Conservation (phyloP, 2,797 vertebrate genomes). For the Rhabdomys pumilio region DNA sequence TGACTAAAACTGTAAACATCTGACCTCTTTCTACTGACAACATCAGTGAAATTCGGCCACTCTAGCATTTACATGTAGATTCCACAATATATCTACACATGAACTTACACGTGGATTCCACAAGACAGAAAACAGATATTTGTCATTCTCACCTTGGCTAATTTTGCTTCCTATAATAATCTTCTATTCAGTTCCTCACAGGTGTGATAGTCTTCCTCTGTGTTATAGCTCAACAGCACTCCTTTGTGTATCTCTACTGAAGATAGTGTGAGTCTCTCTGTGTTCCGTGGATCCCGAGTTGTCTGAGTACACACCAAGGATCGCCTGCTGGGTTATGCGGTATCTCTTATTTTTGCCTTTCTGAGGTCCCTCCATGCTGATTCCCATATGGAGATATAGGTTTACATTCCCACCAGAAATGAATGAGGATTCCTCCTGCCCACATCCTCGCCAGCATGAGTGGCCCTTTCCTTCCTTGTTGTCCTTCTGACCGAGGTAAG, state of each 20-base stretch:
- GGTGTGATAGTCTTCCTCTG: not conserved
- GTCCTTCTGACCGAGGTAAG: not conserved
- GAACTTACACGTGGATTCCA: not conserved
- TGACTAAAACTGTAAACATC: not conserved
- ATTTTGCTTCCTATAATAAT: not conserved
- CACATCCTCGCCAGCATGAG: not conserved
- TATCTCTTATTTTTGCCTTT: too few relatives aligned
- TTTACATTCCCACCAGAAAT: too few relatives aligned
- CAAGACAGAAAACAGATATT: not conserved
- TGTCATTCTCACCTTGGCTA: not conserved
- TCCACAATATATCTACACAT: too few relatives aligned
- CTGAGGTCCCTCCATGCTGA: too few relatives aligned
- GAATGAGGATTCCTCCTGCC: not conserved
- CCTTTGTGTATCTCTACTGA: not conserved
- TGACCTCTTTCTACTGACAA: not conserved
- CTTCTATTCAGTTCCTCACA: not conserved
- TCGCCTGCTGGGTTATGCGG: too few relatives aligned
- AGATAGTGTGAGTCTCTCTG: not conserved
- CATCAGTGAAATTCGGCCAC: accelerated
- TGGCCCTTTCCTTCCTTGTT: not conserved
- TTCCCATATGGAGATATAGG: too few relatives aligned
- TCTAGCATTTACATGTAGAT: too few relatives aligned
- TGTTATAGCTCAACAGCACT: not conserved
- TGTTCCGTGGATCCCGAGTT: too few relatives aligned
- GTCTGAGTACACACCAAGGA: not conserved